Evolutionary conservation across 2,113 vertebrate species (phyloP), one percentile per base, ranked within the genome.

Genomic region (Macquaria australasica): DNA sequence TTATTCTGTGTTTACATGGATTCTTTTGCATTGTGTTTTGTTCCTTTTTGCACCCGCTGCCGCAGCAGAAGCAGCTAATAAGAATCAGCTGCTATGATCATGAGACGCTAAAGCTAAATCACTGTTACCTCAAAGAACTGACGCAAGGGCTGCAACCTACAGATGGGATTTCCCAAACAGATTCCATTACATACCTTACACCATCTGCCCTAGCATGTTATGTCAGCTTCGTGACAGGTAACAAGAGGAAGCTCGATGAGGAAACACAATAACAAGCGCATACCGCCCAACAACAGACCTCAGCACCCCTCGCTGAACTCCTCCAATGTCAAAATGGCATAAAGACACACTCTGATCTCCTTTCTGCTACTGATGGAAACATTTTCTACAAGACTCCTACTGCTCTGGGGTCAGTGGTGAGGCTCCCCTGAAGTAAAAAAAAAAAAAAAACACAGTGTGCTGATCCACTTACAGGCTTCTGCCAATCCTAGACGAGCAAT

Each of bases 151-250:
- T 48, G 60, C 70, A 63, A 75, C 77, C 58, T 79, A 71, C 91
- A 90, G 92, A 88, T 90, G 91, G 92, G 88, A 87, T 87, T 86
- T 8, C 77, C 81, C 60, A 59, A 89, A 85, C 79, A 86, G 77
- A 88, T 84, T 89, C 85, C 69, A 43, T 84, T 87, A 90, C 91
- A 87, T 89, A 86, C 78, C 73, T 79, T 70, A 78, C 85, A 74
- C 91, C 91, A 86, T 89, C 92, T 94, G 92, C 88, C 85, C 80
- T 69, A 18, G 80, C 76, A 41, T 88, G 92, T 92, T 91, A 60
- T 91, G 88, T 92, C 90, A 90, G 69, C 83, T 76, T 76, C 28
- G n/a, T 91, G 92, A 93, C 91, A 93, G 92, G 86, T 88, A 89
- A 94, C 93, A 93, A 90, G 87, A 79, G 67, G 75, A 84, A 74